Evolutionary conservation across 2,888 invertebrate genomes (phyloP).

Genomic region (Cyclophora albipunctata): DNA sequence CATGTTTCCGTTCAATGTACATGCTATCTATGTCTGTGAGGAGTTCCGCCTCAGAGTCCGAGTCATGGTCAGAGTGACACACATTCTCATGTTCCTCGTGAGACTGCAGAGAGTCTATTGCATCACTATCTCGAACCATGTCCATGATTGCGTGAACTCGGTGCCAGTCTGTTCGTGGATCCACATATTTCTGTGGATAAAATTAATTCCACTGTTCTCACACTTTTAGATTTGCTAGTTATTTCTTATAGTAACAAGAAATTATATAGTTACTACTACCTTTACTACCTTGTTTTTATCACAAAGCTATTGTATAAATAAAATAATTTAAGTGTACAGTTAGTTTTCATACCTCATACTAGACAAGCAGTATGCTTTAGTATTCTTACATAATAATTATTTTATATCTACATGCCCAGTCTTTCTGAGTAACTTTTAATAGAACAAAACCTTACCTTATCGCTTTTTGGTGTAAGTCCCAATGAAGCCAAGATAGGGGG

Average conservation of each 20-base stretch:
- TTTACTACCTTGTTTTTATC: too few relatives aligned
- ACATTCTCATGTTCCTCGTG: conserved; percentile 56
- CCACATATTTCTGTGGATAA: conserved; percentile 69
- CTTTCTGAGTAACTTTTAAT: too few relatives aligned
- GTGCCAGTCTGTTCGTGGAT: conserved; percentile 70
- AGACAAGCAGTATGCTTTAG: too few relatives aligned
- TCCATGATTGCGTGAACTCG: conserved; percentile 67
- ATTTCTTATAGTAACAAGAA: too few relatives aligned
- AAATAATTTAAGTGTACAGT: too few relatives aligned
- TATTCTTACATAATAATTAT: too few relatives aligned
- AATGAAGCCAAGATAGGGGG: conserved; percentile 70
- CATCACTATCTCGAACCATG: conserved; percentile 61
- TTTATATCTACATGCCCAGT: too few relatives aligned
- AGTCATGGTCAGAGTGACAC: conserved; percentile 59
- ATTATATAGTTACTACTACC: too few relatives aligned
- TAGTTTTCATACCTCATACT: too few relatives aligned
- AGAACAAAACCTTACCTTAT: conserved; percentile 55
- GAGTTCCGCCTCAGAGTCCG: conserved; percentile 57
- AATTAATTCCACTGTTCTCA: conserved; percentile 61
- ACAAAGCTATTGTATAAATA: too few relatives aligned
- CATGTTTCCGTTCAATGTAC: conserved; percentile 41
- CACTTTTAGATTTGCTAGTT: conserved; percentile 12
- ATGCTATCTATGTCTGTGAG: conserved; percentile 37
- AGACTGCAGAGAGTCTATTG: conserved; percentile 58
- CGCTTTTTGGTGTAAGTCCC: conserved; percentile 71